phyloP scores from a whole-genome alignment of 2,113 vertebrate species.

The Epinephelus moara region DNA sequence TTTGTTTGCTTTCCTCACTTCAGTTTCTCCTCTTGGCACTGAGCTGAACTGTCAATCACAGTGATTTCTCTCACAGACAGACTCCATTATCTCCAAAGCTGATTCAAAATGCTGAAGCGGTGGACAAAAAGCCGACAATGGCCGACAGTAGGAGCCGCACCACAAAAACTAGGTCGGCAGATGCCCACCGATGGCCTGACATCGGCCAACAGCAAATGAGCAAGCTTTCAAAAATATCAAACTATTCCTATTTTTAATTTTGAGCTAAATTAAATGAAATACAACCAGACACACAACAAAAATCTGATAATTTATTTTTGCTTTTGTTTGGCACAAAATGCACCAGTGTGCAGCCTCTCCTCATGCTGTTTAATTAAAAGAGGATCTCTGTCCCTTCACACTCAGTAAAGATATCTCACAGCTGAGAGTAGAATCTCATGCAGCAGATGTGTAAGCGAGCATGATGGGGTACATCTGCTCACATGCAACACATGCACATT shows the following conservation, averaged over 20 bases:
- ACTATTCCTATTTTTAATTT: background rate
- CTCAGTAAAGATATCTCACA: conserved; percentile 16
- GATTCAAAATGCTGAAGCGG: no score
- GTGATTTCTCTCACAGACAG: no score
- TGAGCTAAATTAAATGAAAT: conserved; percentile 8
- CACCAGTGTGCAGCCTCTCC: background rate
- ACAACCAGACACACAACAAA: background rate
- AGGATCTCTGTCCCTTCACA: conserved; percentile 22
- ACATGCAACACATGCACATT: conserved; percentile 19
- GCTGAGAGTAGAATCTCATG: conserved; percentile 7
- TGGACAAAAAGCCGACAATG: no score
- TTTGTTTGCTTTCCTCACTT: no score
- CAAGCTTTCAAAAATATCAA: background rate
- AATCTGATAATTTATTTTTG: background rate
- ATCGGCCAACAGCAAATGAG: no score
- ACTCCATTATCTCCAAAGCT: accelerated
- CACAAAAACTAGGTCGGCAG: no score
- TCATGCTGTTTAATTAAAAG: conserved; percentile 5
- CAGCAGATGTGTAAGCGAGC: conserved; percentile 10
- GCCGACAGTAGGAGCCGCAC: no score
- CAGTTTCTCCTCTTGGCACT: no score
- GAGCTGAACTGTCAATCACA: no score
- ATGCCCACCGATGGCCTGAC: no score
- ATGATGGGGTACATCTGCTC: conserved; percentile 6
- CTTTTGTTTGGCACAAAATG: background rate